Base-by-base conservation (phyloP, 2,888 invertebrate genomes). In the Chloroclystis v-ata region DNA sequence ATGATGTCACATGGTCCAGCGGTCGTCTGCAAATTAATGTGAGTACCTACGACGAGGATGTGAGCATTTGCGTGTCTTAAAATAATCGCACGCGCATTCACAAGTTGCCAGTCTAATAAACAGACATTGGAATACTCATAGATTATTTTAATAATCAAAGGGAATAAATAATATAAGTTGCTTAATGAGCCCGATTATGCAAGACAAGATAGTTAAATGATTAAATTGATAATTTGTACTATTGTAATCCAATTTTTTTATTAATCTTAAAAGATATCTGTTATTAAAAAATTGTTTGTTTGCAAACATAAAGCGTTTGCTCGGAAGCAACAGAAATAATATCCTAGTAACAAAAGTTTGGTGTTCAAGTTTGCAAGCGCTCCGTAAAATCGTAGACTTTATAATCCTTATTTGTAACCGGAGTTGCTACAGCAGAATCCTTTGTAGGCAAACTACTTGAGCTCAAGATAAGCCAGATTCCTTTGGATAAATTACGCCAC, bases 281-380 rank as follows among this genome's bases (percentile, higher is more conserved):
- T 16, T 56, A 59, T 57, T 47, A 59, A 52, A 52, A 52, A 60
- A 63, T 35, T 56, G 49, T 61, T 59, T 56, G 62, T 63, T 20
- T 63, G 57, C 63, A 57, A 57, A 44, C 47, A 56, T 55, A 49
- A 49, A 56, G 54, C 59, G 58, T 62, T 60, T 60, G 60, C 56
- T 53, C 48, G 62, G 61, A 54, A 62, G 57, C 52, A 52, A 53
- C 43, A 47, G 56, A 54, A 57, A 53, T 63, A 62, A 63, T 65
- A 62, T 60, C 20, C 52, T 39, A 49, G 53, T 52, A 57, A 59
- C 58, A 52, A 64, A 68, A 70, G 56, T 67, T 67, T 59, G 54
- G 43, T 48, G 52, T 47, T 49, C 57, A 46, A 43, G 54, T 57
- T 56, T 48, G 51, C 52, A 58, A 57, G 42, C 52, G 50, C 43